phyloP scores from a whole-genome alignment of 2,888 invertebrate genomes.

The Oxytorus armatus region DNA sequence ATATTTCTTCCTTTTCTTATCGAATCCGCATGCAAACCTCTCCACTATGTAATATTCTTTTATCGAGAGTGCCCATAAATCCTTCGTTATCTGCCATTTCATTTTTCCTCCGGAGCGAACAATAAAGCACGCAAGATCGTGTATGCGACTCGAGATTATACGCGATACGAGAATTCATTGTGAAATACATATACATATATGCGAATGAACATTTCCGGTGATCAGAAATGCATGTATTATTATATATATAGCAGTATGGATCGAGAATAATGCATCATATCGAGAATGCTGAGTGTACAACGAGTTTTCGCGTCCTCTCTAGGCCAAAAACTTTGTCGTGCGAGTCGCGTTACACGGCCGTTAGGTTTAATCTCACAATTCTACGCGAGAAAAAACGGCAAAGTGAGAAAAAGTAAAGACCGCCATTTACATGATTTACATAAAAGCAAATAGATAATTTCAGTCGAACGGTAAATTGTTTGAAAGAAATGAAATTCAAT shows the following conservation, averaged over 20 bases:
- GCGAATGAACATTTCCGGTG: conserved; percentile 25
- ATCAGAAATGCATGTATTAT: conserved; percentile 9
- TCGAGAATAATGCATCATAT: neutral
- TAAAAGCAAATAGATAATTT: too few species aligned
- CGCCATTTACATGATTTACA: too few species aligned
- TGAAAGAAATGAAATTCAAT: too few species aligned
- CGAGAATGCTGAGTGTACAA: neutral
- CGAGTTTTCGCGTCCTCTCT: neutral
- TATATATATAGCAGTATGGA: too few species aligned
- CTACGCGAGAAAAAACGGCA: too few species aligned
- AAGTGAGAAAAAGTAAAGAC: too few species aligned
- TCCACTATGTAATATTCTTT: conserved; percentile 44
- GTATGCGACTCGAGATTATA: conserved; percentile 45
- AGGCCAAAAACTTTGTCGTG: conserved; percentile 48
- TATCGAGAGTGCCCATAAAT: conserved; percentile 51
- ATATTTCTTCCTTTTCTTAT: conserved; percentile 40
- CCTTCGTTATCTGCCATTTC: conserved; percentile 43
- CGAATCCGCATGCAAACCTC: conserved; percentile 42
- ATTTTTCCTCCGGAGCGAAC: conserved; percentile 25
- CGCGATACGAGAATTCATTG: conserved; percentile 28
- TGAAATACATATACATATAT: conserved; percentile 14
- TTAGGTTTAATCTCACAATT: neutral
- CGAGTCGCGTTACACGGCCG: neutral
- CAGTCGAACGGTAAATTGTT: too few species aligned
- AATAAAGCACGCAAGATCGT: conserved; percentile 45